phyloP scores from a whole-genome alignment of 2,113 vertebrate genomes.

The Galeopterus variegatus region DNA sequence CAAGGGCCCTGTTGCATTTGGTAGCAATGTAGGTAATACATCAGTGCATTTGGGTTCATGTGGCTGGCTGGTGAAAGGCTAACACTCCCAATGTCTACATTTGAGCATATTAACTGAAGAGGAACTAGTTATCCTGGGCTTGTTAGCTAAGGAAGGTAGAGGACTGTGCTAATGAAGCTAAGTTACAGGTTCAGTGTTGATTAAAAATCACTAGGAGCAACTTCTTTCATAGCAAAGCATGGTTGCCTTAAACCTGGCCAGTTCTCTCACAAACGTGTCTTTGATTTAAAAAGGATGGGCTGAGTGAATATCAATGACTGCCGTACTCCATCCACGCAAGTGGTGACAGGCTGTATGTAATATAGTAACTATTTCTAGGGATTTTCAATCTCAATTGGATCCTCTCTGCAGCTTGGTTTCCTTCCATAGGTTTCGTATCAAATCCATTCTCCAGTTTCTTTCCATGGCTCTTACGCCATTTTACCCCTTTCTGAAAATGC shows the following conservation, averaged over 20 bases:
- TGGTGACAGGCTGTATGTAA: not conserved
- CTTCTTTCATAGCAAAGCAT: not conserved
- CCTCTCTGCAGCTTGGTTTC: not conserved
- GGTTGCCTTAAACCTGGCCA: not conserved
- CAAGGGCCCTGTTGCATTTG: not conserved
- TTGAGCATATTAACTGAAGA: not conserved
- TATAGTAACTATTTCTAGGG: not conserved
- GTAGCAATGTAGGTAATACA: not conserved
- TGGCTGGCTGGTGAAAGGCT: not conserved
- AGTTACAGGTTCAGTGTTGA: not conserved
- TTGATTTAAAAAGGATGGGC: not conserved
- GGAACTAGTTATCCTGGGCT: not conserved
- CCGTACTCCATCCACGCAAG: not conserved
- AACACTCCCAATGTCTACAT: not conserved
- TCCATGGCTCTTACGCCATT: not conserved
- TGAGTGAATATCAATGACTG: not conserved
- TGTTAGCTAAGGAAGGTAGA: not conserved
- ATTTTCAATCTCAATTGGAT: not conserved
- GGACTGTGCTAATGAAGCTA: not conserved
- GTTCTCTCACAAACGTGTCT: not conserved
- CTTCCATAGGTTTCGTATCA: not conserved
- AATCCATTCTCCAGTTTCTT: not conserved
- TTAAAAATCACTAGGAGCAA: not conserved
- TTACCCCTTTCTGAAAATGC: not conserved
- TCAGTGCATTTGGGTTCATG: not conserved